phyloP scores from a whole-genome alignment of 2,113 vertebrate genomes.

The Xenopus laevis region DNA sequence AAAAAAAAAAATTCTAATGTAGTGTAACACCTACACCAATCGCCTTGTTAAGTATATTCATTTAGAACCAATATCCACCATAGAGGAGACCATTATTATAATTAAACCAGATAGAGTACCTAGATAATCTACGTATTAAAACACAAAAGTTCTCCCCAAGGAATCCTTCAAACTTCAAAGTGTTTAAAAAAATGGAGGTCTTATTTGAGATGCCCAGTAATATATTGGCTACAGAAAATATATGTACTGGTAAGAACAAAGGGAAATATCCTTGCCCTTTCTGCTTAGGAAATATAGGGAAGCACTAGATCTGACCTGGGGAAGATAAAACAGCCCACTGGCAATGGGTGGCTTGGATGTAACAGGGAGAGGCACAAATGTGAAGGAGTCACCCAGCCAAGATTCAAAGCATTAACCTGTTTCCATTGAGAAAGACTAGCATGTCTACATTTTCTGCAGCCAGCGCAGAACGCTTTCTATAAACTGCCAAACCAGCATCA shows the following conservation, averaged over 20 bases:
- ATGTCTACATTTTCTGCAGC: constrained; percentile 59
- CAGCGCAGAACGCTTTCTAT: constrained; percentile 56
- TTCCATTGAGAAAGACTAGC: constrained; percentile 66
- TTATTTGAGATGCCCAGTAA: constrained; percentile 13
- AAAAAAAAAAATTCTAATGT: neutral
- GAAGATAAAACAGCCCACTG: constrained; percentile 12
- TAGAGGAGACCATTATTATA: neutral
- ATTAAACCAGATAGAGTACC: neutral
- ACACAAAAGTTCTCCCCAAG: neutral
- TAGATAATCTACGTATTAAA: neutral
- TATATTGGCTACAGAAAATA: constrained; percentile 19
- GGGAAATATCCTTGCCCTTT: neutral
- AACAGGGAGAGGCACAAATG: constrained; percentile 25
- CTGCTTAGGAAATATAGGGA: constrained; percentile 17
- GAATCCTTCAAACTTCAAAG: neutral
- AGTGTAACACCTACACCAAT: neutral
- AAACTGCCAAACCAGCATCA: constrained; percentile 40
- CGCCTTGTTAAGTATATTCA: neutral
- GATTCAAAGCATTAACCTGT: constrained; percentile 45
- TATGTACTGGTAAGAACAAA: neutral
- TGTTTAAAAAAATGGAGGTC: neutral
- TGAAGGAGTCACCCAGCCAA: constrained; percentile 5
- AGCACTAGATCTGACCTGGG: constrained; percentile 38
- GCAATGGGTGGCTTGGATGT: constrained; percentile 16
- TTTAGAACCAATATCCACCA: neutral